Evolutionary conservation across 2,113 vertebrate species (phyloP).

Genomic region (Ammospiza nelsoni): DNA sequence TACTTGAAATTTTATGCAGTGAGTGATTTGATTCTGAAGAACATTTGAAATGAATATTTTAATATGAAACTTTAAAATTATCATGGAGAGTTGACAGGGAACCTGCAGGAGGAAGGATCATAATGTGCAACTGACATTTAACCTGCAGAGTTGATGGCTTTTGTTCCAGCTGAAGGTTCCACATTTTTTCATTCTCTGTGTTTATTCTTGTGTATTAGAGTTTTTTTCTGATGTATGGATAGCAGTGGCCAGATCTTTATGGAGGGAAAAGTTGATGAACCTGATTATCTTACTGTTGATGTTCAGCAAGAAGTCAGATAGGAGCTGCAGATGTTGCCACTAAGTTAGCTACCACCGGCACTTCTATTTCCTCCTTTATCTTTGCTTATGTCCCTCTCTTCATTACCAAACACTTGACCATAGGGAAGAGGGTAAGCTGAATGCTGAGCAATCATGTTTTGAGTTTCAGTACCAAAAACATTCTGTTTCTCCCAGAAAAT

Average conservation of each 20-base stretch:
- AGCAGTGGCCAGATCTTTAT: not conserved
- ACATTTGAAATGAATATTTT: not conserved
- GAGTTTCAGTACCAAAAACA: not conserved
- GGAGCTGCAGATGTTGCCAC: not conserved
- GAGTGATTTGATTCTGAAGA: not conserved
- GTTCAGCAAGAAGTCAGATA: not conserved
- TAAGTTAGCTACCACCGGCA: not conserved
- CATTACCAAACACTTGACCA: rapidly evolving
- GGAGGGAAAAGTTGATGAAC: not conserved
- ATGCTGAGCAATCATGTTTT: not conserved
- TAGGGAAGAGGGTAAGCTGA: not conserved
- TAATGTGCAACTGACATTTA: not conserved
- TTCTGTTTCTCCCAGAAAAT: not conserved
- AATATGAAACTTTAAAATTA: not conserved
- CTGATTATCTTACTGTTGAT: not conserved
- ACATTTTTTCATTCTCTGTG: not conserved
- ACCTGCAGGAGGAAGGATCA: not conserved
- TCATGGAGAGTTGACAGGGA: not conserved
- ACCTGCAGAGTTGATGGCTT: not conserved
- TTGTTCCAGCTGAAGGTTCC: not conserved
- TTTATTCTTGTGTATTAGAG: not conserved
- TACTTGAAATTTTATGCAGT: not conserved
- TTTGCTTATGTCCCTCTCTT: not conserved
- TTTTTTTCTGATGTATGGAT: not conserved
- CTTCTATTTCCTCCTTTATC: not conserved